phyloP scores from a whole-genome alignment of 2,888 invertebrate species.

The Diloba caeruleocephala region DNA sequence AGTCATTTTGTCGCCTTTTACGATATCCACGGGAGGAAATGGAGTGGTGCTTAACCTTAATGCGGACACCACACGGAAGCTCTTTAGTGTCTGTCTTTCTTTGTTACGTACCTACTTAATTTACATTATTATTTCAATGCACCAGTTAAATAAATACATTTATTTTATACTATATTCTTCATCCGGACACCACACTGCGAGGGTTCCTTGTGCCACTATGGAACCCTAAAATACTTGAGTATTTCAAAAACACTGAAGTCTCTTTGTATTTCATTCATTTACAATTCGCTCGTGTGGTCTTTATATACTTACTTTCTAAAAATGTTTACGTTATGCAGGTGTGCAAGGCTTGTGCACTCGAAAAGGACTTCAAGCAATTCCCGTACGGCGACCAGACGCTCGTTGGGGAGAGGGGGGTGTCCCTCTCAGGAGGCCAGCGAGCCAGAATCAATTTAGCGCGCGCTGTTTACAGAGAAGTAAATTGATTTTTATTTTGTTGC shows the following conservation, averaged over 20 bases:
- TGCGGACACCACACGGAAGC: no score
- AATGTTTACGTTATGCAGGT: constrained; percentile 65
- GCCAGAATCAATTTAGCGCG: constrained; percentile 92
- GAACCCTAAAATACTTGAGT: no score
- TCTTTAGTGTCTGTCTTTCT: no score
- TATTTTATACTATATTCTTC: no score
- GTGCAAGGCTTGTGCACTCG: constrained; percentile 86
- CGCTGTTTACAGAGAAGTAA: constrained; percentile 83
- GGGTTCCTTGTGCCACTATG: no score
- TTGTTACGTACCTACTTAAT: no score
- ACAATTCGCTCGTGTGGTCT: neutral
- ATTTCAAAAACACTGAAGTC: neutral
- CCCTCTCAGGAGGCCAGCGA: constrained; percentile 92
- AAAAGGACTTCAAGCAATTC: constrained; percentile 88
- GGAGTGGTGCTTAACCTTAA: no score
- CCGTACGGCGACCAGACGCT: constrained; percentile 91
- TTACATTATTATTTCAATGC: no score
- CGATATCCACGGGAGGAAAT: no score
- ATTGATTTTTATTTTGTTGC: constrained; percentile 59
- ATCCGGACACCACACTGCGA: no score
- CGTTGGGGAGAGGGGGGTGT: constrained; percentile 92
- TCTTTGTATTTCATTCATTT: constrained; percentile 2
- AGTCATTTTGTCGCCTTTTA: no score
- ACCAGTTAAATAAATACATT: no score
- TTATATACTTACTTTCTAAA: constrained; percentile 3